A percentile compares a stretch with the other conserved stretches of the same genome.
Evolutionary conservation across 2,888 invertebrate species (phyloP).

Genomic region (Nomada ruficornis): DNA sequence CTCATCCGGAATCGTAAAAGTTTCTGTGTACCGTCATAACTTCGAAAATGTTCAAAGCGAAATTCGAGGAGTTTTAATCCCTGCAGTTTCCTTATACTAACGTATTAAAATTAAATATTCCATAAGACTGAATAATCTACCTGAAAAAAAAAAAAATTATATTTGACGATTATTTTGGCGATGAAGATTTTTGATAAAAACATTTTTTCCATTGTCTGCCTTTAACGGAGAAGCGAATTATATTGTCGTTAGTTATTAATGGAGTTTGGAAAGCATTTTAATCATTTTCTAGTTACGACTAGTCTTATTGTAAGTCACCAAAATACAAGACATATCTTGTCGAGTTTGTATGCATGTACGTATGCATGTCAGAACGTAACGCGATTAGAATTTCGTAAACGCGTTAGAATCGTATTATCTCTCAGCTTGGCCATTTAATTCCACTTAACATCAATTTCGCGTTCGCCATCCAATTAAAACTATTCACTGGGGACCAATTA

Average conservation of each 20-base stretch:
- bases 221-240: too few relatives aligned
- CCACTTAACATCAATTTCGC: constrained; percentile 37
- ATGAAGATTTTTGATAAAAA: too few relatives aligned
- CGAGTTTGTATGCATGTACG: background rate
- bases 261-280: too few relatives aligned
- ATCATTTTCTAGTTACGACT: too few relatives aligned
- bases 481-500: constrained; percentile 48
- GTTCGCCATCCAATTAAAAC: constrained; percentile 53
- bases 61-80: constrained; percentile 1
- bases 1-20: constrained; percentile 24
- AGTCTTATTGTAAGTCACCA: too few relatives aligned
- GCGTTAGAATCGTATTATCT: background rate
- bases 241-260: too few relatives aligned
- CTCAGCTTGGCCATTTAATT: constrained; percentile 21
- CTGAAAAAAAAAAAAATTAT: too few relatives aligned
- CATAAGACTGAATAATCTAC: too few relatives aligned
- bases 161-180: too few relatives aligned
- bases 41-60: constrained; percentile 16
- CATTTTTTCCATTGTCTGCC: too few relatives aligned
- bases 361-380: background rate
- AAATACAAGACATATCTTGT: background rate
- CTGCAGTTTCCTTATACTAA: too few relatives aligned
- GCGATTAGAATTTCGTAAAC: constrained; percentile 12
- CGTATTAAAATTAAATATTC: too few relatives aligned
- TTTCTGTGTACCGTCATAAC: background rate